Percentiles rank a stretch among this genome's conserved stretches.
Conservation (phyloP, 2,888 invertebrate species). For the Lasioglossum zephyrum region DNA sequence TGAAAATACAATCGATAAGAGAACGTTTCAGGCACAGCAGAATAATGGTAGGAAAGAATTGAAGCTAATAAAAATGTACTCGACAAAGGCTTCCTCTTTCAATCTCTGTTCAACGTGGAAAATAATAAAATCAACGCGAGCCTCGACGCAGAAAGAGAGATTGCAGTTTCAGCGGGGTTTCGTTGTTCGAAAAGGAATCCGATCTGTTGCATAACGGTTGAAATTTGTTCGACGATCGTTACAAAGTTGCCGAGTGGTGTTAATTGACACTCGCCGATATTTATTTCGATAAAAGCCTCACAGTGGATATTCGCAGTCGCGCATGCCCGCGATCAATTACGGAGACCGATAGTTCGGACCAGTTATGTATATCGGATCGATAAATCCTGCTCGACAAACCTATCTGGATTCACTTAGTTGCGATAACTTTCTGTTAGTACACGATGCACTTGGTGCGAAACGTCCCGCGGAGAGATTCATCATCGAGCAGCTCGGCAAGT, state of each 20-base stretch:
- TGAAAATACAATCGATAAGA: neutral
- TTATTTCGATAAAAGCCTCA: slow-evolving; percentile 19
- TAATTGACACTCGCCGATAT: slow-evolving; percentile 11
- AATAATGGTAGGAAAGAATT: neutral
- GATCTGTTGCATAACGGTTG: neutral
- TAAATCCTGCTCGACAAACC: slow-evolving; percentile 21
- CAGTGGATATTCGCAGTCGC: slow-evolving; percentile 10
- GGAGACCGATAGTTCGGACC: slow-evolving; percentile 5
- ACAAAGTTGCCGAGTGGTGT: neutral
- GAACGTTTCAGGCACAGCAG: neutral
- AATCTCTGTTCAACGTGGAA: neutral
- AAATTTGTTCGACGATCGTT: neutral
- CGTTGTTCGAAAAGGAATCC: neutral
- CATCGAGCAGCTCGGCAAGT: neutral
- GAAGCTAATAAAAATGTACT: neutral
- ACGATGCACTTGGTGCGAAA: slow-evolving; percentile 25
- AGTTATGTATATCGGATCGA: slow-evolving; percentile 35
- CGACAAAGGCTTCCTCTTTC: neutral
- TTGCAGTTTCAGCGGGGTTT: neutral
- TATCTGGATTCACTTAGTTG: slow-evolving; percentile 35
- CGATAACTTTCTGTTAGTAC: slow-evolving; percentile 26
- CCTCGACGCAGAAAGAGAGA: slow-evolving; percentile 13
- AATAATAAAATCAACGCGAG: neutral
- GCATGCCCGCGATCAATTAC: neutral
- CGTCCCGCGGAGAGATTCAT: slow-evolving; percentile 13